Conservation (phyloP, 2,797 vertebrate genomes). For the Kryptolebias ocellatus region DNA sequence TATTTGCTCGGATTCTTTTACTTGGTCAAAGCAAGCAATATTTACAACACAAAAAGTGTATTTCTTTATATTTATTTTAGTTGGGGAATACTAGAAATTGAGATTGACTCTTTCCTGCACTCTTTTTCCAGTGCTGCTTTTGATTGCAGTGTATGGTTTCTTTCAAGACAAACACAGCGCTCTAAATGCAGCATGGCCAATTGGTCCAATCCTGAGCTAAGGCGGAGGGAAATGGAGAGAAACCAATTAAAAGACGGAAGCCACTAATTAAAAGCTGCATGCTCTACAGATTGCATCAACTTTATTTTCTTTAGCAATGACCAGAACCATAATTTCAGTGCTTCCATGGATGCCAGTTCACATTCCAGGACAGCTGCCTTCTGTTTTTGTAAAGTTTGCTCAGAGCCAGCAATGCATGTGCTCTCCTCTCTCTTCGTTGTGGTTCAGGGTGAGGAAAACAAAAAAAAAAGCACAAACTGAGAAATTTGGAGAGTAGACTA, state of each 20-base stretch:
- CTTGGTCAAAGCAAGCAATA: slow-evolving; percentile 15
- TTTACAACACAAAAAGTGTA: slow-evolving; percentile 13
- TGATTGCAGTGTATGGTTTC: slow-evolving; percentile 80
- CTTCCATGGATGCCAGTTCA: slow-evolving; percentile 59
- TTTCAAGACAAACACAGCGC: slow-evolving; percentile 79
- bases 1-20: not conserved
- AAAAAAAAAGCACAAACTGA: slow-evolving; percentile 34
- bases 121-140: slow-evolving; percentile 40
- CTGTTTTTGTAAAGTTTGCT: slow-evolving; percentile 65
- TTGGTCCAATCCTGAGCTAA: slow-evolving; percentile 73
- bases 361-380: slow-evolving; percentile 73
- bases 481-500: slow-evolving; percentile 39
- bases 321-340: slow-evolving; percentile 75
- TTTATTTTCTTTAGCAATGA: slow-evolving; percentile 79
- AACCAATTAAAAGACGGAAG: slow-evolving; percentile 84
- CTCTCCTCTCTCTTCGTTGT: slow-evolving; percentile 44
- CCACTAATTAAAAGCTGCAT: slow-evolving; percentile 86
- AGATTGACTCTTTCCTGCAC: slow-evolving; percentile 39
- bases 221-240: slow-evolving; percentile 61
- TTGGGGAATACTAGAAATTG: slow-evolving; percentile 33
- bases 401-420: slow-evolving; percentile 62
- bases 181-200: slow-evolving; percentile 75
- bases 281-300: slow-evolving; percentile 82
- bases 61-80: not conserved
- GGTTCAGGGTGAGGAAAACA: slow-evolving; percentile 56